phyloP scores from a whole-genome alignment of 2,113 vertebrate genomes.

The Rhineura floridana region DNA sequence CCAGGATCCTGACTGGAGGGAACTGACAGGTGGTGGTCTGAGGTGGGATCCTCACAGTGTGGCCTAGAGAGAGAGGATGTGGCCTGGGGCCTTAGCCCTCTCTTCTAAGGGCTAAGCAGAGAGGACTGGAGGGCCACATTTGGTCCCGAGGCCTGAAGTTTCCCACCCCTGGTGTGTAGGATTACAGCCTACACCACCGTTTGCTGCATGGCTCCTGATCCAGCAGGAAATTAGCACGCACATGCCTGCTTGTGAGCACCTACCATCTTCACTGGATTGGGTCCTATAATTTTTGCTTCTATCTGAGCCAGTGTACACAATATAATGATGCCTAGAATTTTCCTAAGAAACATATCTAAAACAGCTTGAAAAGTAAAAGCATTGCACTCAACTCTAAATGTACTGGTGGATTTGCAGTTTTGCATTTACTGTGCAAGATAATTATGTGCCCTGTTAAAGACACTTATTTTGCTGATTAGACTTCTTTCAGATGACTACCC shows the following conservation, averaged over 20 bases:
- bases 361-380: neutral
- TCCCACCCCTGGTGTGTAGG: neutral
- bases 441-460: conserved; percentile 17
- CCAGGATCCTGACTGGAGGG: no score
- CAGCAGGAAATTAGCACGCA: neutral
- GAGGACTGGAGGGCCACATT: no score
- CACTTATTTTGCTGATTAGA: conserved; percentile 24
- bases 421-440: conserved; percentile 3
- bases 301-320: neutral
- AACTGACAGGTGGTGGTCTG: no score
- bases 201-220: neutral
- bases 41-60: no score
- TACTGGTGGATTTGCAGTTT: conserved; percentile 8
- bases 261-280: neutral
- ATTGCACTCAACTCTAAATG: neutral
- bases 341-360: neutral
- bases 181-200: neutral
- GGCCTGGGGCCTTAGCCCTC: no score
- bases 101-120: no score
- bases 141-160: no score
- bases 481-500: conserved; percentile 30
- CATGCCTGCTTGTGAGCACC: neutral
- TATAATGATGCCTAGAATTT: neutral
- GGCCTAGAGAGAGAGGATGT: no score
- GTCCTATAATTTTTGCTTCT: neutral